Base-by-base conservation (phyloP, 2,113 vertebrate species). In the Anarrhichthys ocellatus region DNA sequence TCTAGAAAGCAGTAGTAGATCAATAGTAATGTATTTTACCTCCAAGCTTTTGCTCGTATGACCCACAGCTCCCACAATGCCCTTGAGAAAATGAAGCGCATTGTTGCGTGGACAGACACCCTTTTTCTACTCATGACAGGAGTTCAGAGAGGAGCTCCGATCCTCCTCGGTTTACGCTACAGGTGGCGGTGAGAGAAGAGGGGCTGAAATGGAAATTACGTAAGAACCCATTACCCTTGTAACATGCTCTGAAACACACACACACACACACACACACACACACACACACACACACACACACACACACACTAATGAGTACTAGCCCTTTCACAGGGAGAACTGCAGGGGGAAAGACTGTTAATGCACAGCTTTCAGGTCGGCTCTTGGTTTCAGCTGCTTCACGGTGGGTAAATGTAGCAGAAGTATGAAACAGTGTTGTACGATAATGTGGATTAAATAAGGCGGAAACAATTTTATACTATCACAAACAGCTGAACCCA, bases 11-110 rank as follows among this genome's bases (percentile, higher is more conserved):
- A 48, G 40, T 2, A 38, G 29, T 29, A 9, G 65, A 90, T 92
- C 88, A 78, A 86, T 86, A 86, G 52, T 70, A 1, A 86, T 86
- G 78, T 80, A 34, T 87, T 81, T 71, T 75, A 50, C 27, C 40
- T 54, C 2, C 10, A 27, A 34, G 15, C 77, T 56, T 78, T 78
- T 84, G 61, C 44, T 20, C 29, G 59, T 22, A 9, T 83, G 85
- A 79, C 81, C 81, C 63, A 13, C 38, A 65, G 83, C 72, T 63
- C 80, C 46, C 64, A 69, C 71, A 56, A 83, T 36, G 70, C 72
- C 71, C 36, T 76, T 18, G 34, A 72, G 79, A 70, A 86, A 81
- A 81, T 78, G 15, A 62, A 56, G 50, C 32, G 2, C 22, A 82
- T 59, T 80, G 78, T 81, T 54, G 73, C 38, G 27, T 62, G 68